Evolutionary conservation across 2,888 invertebrate genomes (phyloP).

Genomic region (Marronus borbonicus): DNA sequence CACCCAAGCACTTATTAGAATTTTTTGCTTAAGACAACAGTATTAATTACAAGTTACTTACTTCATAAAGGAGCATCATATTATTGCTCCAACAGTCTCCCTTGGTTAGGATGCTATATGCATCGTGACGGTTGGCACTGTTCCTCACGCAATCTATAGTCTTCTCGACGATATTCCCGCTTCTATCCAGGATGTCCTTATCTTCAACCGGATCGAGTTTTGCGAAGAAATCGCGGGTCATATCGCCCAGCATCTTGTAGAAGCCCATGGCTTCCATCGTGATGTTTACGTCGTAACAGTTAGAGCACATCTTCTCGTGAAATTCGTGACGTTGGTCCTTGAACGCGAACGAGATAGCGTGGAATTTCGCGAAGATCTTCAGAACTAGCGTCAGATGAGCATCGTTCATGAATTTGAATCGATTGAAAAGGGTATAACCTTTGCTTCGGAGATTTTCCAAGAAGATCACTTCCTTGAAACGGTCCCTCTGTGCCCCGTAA

Average conservation of each 20-base stretch:
- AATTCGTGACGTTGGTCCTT: slow-evolving; percentile 58
- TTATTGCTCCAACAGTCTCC: slow-evolving; percentile 57
- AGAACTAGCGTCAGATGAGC: slow-evolving; percentile 62
- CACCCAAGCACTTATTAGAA: too few relatives aligned
- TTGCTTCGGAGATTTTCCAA: slow-evolving; percentile 60
- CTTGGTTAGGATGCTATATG: slow-evolving; percentile 49
- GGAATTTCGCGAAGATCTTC: slow-evolving; percentile 62
- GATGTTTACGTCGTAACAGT: slow-evolving; percentile 23
- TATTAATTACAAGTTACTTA: slow-evolving; percentile 14
- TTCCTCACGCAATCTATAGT: slow-evolving; percentile 11
- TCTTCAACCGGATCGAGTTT: slow-evolving; percentile 31
- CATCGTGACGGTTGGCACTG: neutral
- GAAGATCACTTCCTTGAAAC: slow-evolving; percentile 56
- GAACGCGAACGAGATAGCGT: slow-evolving; percentile 62
- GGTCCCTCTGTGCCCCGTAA: slow-evolving; percentile 31
- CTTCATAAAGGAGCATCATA: slow-evolving; percentile 54
- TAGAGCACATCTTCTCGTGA: slow-evolving; percentile 37
- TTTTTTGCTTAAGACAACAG: too few relatives aligned
- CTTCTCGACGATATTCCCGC: neutral
- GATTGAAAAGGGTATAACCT: slow-evolving; percentile 60
- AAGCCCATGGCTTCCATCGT: slow-evolving; percentile 28
- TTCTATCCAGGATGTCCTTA: slow-evolving; percentile 30
- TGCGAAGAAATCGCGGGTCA: slow-evolving; percentile 11
- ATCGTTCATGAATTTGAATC: slow-evolving; percentile 60
- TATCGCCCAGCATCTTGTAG: slow-evolving; percentile 19